These are phyloP conservation scores for Rhagonycha lutea DNA, from an alignment of 2,888 invertebrate genomes.

Conservation along the genomic window DNA sequence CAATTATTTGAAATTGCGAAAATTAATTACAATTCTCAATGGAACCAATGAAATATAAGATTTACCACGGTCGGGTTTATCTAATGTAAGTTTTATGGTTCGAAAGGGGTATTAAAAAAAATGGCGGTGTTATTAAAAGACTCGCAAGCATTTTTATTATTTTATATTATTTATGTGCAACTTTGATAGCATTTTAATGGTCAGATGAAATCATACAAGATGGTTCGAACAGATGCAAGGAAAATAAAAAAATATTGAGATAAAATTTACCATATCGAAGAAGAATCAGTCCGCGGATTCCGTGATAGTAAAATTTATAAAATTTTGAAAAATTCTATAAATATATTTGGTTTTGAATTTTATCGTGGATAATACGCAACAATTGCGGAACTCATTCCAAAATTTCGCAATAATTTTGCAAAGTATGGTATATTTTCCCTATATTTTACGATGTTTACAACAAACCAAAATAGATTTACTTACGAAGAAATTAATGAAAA, in stretches of 20 bases:
- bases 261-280: too few species aligned
- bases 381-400: background rate
- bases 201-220: background rate
- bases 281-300: too few species aligned
- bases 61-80: background rate
- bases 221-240: too few species aligned
- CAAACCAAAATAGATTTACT: background rate
- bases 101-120: background rate
- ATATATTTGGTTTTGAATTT: background rate
- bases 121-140: background rate
- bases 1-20: background rate
- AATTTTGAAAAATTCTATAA: background rate
- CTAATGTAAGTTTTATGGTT: too few species aligned
- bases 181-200: background rate
- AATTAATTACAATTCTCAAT: background rate
- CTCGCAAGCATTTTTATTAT: background rate
- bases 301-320: too few species aligned
- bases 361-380: background rate
- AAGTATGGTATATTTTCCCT: background rate
- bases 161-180: background rate
- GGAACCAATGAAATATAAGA: background rate
- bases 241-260: too few species aligned
- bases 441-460: background rate
- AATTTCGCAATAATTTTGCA: background rate
- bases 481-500: background rate